Conservation (phyloP, 2,797 vertebrate genomes). For the Triplophysa bombifrons region DNA sequence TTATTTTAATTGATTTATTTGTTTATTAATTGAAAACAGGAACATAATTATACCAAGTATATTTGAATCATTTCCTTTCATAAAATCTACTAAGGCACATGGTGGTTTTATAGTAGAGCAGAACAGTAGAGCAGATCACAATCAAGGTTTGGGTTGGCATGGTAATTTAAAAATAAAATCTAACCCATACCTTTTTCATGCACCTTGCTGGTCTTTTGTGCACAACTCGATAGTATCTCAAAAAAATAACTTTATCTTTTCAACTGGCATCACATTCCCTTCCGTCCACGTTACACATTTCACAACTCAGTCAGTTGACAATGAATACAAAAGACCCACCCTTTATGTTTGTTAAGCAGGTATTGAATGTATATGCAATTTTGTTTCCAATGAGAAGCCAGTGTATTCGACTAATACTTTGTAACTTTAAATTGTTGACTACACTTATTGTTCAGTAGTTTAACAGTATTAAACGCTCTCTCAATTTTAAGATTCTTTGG, state of each 20-base stretch:
- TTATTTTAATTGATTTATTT: too few species aligned
- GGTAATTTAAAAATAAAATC: background rate
- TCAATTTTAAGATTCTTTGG: too few species aligned
- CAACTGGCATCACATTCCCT: background rate
- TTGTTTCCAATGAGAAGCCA: background rate
- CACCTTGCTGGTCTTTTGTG: background rate
- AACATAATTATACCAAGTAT: too few species aligned
- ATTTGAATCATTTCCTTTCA: too few species aligned
- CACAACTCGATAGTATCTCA: background rate
- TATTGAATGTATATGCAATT: background rate
- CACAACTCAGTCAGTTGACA: background rate
- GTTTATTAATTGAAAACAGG: too few species aligned
- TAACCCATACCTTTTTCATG: background rate
- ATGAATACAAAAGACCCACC: background rate
- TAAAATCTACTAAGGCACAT: too few species aligned
- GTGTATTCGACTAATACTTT: background rate
- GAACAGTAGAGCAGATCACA: too few species aligned
- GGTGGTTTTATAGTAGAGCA: too few species aligned
- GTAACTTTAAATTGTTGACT: background rate
- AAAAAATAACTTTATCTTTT: background rate
- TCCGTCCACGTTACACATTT: background rate
- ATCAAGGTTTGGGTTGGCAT: background rate
- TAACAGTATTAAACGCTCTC: too few species aligned
- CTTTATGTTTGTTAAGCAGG: background rate
- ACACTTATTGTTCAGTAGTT: too few species aligned